phyloP scores from a whole-genome alignment of 1,140 invertebrate species.

The Lepidurus arcticus region DNA sequence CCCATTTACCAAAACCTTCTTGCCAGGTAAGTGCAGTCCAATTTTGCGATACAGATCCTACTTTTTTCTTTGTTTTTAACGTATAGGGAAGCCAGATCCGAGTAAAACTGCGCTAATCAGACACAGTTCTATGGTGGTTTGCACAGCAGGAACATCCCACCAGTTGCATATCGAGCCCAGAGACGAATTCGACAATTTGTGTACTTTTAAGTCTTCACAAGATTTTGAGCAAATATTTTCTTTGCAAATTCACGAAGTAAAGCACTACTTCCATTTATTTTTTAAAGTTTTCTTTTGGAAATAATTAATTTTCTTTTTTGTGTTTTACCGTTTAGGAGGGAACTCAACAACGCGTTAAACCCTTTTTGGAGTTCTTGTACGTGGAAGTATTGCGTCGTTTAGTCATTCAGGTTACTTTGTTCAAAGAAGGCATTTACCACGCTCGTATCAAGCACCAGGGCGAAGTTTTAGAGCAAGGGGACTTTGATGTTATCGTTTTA shows the following conservation, averaged over 20 bases:
- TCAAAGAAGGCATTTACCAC: conserved; percentile 67
- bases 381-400: conserved; percentile 58
- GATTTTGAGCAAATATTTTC: conserved; percentile 33
- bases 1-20: conserved; percentile 54
- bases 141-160: conserved; percentile 67
- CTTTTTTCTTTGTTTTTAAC: conserved; percentile 39
- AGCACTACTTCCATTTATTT: conserved; percentile 27
- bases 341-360: conserved; percentile 46
- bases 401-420: conserved; percentile 59
- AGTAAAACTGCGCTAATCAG: conserved; percentile 75
- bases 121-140: conserved; percentile 79
- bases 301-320: conserved; percentile 26
- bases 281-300: conserved; percentile 33
- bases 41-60: neutral
- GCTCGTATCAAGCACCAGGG: conserved; percentile 73
- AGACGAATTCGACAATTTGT: conserved; percentile 83
- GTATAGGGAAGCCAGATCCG: conserved; percentile 70
- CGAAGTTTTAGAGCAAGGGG: conserved; percentile 75
- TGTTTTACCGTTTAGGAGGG: conserved; percentile 47
- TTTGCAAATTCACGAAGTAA: conserved; percentile 23
- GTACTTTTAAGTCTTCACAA: conserved; percentile 40
- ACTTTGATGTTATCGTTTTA: conserved; percentile 87
- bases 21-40: conserved; percentile 16
- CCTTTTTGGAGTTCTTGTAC: conserved; percentile 57
- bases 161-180: conserved; percentile 77